phyloP scores from a whole-genome alignment of 2,113 vertebrate genomes.

The Emberiza fucata region DNA sequence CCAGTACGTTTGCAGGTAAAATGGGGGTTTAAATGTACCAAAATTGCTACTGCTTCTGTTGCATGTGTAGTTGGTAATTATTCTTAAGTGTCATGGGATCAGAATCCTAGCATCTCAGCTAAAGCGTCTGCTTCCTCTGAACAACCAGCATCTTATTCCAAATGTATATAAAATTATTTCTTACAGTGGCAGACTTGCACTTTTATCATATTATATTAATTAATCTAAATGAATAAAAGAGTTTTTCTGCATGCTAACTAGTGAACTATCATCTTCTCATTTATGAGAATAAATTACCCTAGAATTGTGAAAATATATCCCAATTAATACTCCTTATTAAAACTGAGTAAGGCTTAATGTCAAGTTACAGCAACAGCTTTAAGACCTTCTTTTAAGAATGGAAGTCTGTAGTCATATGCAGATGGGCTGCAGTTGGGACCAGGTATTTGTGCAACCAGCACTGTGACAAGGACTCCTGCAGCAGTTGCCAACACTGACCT shows the following conservation, averaged over 20 bases:
- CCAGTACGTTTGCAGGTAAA: conserved; percentile 19
- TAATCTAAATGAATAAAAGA: conserved; percentile 15
- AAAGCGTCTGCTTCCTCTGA: background rate
- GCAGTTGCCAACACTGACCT: background rate
- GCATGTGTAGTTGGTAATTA: background rate
- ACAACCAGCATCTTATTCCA: background rate
- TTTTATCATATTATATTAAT: background rate
- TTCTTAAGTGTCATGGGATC: conserved; percentile 15
- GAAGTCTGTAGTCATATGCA: background rate
- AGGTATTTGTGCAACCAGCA: background rate
- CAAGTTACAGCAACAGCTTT: background rate
- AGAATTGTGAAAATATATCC: background rate
- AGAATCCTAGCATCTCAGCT: conserved; percentile 20
- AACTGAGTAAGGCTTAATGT: background rate
- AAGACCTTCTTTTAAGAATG: background rate
- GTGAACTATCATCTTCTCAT: background rate
- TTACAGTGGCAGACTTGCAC: background rate
- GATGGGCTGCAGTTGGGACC: background rate
- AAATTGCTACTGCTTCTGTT: conserved; percentile 34
- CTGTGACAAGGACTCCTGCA: background rate
- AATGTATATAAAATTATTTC: background rate
- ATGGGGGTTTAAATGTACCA: background rate
- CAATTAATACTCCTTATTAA: conserved; percentile 17
- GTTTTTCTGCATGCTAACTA: background rate
- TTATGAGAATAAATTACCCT: conserved; percentile 17